phyloP scores from a whole-genome alignment of 1,140 invertebrate species.

The Monochamus saltuarius region DNA sequence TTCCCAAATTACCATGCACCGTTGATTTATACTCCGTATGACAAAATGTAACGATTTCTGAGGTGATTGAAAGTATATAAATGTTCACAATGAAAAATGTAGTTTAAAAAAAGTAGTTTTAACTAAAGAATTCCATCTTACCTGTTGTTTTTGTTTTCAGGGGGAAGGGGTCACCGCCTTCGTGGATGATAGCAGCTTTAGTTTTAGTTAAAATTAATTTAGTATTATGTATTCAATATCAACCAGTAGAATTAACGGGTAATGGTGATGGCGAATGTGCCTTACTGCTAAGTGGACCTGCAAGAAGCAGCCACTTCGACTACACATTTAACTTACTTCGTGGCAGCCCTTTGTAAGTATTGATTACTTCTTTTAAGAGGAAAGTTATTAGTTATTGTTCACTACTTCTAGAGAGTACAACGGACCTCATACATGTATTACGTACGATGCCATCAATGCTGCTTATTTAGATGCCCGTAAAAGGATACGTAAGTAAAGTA shows the following conservation, averaged over 20 bases:
- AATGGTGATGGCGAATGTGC: conserved; percentile 68
- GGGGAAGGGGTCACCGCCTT: conserved; percentile 1
- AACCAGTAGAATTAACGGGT: conserved; percentile 45
- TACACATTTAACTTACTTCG: conserved; percentile 79
- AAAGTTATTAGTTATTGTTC: neutral
- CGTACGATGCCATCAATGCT: conserved; percentile 86
- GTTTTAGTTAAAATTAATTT: conserved; percentile 18
- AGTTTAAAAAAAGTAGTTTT: too few species aligned
- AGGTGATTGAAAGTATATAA: neutral
- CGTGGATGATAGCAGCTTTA: neutral
- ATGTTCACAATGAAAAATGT: neutral
- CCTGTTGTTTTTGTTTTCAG: conserved; percentile 5
- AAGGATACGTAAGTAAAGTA: conserved; percentile 71
- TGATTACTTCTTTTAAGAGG: neutral
- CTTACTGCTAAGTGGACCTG: conserved; percentile 69
- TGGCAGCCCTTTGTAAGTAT: conserved; percentile 65
- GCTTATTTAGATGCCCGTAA: conserved; percentile 85
- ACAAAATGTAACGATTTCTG: neutral
- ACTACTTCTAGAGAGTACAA: conserved; percentile 63
- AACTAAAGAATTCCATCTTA: too few species aligned
- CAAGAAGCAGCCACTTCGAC: conserved; percentile 75
- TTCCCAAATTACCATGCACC: too few species aligned
- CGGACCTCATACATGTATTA: conserved; percentile 81
- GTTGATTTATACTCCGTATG: too few species aligned
- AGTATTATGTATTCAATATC: conserved; percentile 42